Conservation (phyloP, 2,888 invertebrate genomes). For the Thereva unica region DNA sequence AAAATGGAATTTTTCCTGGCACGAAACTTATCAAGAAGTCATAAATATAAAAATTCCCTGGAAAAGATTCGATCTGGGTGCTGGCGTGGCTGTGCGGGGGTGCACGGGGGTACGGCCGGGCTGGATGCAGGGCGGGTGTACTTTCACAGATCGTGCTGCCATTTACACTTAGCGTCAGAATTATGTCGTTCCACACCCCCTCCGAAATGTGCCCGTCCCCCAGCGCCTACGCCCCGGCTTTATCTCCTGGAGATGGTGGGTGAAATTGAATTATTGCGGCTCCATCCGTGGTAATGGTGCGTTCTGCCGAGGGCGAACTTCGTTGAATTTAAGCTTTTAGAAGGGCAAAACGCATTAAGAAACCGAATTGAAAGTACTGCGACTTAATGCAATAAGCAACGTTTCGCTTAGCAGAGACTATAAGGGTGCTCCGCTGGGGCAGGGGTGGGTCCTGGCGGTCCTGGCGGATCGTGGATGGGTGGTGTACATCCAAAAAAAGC, state of each 20-base stretch:
- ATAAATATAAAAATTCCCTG: conserved; percentile 34
- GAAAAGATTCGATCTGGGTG: conserved; percentile 29
- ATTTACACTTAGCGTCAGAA: conserved; percentile 30
- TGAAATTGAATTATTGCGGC: conserved; percentile 33
- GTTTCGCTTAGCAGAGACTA: conserved; percentile 3
- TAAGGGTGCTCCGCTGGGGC: no score
- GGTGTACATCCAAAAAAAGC: not conserved
- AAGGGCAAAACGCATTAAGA: conserved; percentile 24
- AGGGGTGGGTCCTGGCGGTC: no score
- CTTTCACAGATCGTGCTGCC: conserved; percentile 22
- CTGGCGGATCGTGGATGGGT: not conserved
- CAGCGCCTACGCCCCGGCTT: conserved; percentile 8
- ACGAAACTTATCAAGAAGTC: conserved; percentile 32
- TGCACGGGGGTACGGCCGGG: no score
- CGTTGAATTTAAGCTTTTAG: conserved; percentile 26
- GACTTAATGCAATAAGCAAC: conserved; percentile 30
- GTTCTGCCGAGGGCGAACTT: conserved; percentile 29
- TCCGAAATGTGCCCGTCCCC: not conserved
- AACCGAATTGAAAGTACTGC: conserved; percentile 16
- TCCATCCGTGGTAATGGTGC: conserved; percentile 30
- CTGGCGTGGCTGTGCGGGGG: not conserved
- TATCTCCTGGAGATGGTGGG: conserved; percentile 21
- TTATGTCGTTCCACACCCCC: conserved; percentile 16
- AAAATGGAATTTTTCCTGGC: conserved; percentile 14
- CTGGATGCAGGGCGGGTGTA: not conserved